Evolutionary conservation across 1,140 invertebrate genomes (phyloP).

Genomic region (Drosophila tristis): DNA sequence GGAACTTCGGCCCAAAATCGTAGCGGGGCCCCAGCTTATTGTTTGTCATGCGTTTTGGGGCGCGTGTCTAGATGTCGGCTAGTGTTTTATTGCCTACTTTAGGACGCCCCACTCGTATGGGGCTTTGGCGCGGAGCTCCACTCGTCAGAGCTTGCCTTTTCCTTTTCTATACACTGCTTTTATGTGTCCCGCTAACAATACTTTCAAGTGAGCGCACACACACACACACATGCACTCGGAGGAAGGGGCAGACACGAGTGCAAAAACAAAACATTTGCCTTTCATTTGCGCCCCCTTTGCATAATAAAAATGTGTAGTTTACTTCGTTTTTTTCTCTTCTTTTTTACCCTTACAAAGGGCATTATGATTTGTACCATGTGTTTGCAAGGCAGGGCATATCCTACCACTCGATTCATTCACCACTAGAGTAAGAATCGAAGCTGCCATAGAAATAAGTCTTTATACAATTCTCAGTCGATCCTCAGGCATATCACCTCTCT

Average conservation of each 20-base stretch:
- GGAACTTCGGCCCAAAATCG: constrained; percentile 28
- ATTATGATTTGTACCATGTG: too few relatives aligned
- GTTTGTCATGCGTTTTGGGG: constrained; percentile 58
- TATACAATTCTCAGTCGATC: too few relatives aligned
- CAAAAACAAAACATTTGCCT: constrained; percentile 80
- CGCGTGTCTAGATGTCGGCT: constrained; percentile 75
- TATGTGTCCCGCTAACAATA: constrained; percentile 73
- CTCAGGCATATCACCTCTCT: too few relatives aligned
- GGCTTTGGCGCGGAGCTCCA: constrained; percentile 3
- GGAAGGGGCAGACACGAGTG: constrained; percentile 38
- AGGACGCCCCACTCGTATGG: constrained; percentile 30
- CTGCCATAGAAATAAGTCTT: too few relatives aligned
- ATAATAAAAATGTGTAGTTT: constrained; percentile 83
- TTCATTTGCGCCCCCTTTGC: constrained; percentile 81
- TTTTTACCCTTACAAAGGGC: not conserved
- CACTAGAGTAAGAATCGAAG: too few relatives aligned
- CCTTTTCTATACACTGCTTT: constrained; percentile 29
- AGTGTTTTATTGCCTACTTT: constrained; percentile 82
- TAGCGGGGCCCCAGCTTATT: constrained; percentile 42
- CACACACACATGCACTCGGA: constrained; percentile 11
- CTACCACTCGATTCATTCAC: too few relatives aligned
- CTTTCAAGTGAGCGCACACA: constrained; percentile 72
- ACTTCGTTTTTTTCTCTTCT: constrained; percentile 48
- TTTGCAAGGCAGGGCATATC: too few relatives aligned
- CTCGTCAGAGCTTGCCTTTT: not conserved